These are phyloP conservation scores for Pseudomyrmex flavicornis DNA, from an alignment of 1,140 invertebrate genomes.

Conservation along the genomic window DNA sequence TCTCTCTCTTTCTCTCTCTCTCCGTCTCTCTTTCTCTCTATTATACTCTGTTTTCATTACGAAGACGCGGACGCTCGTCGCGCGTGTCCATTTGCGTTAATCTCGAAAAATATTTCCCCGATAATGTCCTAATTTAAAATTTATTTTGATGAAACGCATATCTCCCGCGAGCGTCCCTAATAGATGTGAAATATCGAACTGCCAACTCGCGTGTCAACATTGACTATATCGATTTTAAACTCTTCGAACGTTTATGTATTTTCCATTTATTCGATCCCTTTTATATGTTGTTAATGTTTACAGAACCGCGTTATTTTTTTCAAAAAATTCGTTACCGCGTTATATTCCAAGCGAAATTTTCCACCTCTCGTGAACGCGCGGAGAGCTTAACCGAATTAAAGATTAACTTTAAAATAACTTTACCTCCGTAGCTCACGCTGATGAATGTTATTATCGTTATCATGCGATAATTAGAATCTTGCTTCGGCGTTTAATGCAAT, in stretches of 20 bases:
- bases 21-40: background rate
- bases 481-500: constrained; percentile 54
- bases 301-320: constrained; percentile 19
- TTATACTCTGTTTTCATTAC: constrained; percentile 45
- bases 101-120: constrained; percentile 37
- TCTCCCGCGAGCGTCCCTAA: constrained; percentile 4
- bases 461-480: constrained; percentile 61
- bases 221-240: constrained; percentile 49
- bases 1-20: too few species aligned
- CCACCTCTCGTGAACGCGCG: constrained; percentile 1
- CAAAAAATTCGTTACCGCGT: constrained; percentile 46
- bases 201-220: constrained; percentile 33
- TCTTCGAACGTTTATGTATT: constrained; percentile 40
- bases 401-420: constrained; percentile 62
- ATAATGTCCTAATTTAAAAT: constrained; percentile 56
- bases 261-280: constrained; percentile 51
- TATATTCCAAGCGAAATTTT: constrained; percentile 49
- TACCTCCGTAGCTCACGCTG: constrained; percentile 30
- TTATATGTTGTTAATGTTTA: constrained; percentile 49
- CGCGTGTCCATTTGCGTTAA: constrained; percentile 45
- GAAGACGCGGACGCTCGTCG: constrained; percentile 3
- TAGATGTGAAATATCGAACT: constrained; percentile 34
- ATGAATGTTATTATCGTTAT: constrained; percentile 60
- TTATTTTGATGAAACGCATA: constrained; percentile 40
- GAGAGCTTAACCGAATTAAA: constrained; percentile 52